phyloP scores from a whole-genome alignment of 2,113 vertebrate species.

The Ceuthmochares aereus region DNA sequence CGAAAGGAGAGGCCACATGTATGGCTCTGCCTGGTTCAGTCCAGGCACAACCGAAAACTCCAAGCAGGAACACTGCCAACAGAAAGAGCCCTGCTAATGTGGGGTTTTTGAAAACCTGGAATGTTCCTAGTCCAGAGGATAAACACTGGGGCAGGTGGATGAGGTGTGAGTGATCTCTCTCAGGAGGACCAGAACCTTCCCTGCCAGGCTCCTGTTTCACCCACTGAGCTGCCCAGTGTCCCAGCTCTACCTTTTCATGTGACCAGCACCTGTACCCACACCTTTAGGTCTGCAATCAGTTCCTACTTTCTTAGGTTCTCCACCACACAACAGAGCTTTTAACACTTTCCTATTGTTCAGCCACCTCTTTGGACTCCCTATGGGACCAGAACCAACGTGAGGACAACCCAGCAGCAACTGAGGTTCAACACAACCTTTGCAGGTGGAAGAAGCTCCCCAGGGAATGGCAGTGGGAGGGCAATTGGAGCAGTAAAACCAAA shows the following conservation, averaged over 20 bases:
- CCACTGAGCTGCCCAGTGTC: not conserved
- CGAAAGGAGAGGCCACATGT: not conserved
- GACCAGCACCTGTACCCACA: not conserved
- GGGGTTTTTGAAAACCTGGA: not conserved
- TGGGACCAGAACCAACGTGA: not conserved
- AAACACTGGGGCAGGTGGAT: no score
- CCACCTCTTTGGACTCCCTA: not conserved
- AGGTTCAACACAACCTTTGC: not conserved
- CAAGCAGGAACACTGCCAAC: not conserved
- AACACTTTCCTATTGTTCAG: not conserved
- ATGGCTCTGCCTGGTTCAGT: not conserved
- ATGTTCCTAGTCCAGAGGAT: not conserved
- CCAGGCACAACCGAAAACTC: not conserved
- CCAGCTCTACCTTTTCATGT: not conserved
- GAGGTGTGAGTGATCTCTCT: not conserved
- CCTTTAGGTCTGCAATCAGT: not conserved
- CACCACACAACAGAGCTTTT: not conserved
- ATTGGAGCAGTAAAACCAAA: fast-evolving
- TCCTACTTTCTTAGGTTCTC: not conserved
- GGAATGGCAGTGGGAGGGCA: not conserved
- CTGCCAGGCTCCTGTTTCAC: not conserved
- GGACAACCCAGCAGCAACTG: not conserved
- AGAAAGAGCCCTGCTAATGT: not conserved
- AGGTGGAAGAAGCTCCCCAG: not conserved
- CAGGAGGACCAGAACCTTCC: not conserved